These are phyloP conservation scores for Rotaria magnacalcarata DNA, from an alignment of 2,888 invertebrate species.

Conservation along the genomic window DNA sequence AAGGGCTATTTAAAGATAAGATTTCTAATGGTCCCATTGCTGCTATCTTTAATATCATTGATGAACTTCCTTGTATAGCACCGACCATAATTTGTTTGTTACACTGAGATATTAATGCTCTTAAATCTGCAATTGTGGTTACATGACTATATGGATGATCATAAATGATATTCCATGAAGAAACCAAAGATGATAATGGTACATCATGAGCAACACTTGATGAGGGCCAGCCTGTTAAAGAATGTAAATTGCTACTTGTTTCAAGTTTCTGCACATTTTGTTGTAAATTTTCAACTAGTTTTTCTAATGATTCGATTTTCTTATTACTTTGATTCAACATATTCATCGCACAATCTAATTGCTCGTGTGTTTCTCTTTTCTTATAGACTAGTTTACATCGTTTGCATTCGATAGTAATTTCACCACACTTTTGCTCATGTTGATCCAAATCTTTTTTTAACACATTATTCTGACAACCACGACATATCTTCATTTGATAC, in stretches of 20 bases:
- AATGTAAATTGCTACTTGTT: not conserved
- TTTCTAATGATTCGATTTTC: not conserved
- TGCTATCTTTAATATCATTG: not conserved
- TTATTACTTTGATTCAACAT: not conserved
- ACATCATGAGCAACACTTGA: not conserved
- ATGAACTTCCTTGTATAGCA: conserved; percentile 25
- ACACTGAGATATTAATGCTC: conserved; percentile 34
- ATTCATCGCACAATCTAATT: not conserved
- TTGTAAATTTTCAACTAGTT: not conserved
- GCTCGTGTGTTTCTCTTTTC: not conserved
- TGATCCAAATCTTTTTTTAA: not conserved
- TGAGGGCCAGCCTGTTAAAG: not conserved
- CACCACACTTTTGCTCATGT: not conserved
- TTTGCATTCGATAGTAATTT: not conserved
- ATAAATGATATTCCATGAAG: conserved; percentile 8
- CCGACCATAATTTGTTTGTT: conserved; percentile 18
- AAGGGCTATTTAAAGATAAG: not conserved
- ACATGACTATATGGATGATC: conserved; percentile 29
- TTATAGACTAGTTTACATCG: not conserved
- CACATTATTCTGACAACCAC: not conserved
- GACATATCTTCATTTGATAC: not conserved
- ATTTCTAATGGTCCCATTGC: conserved; percentile 31
- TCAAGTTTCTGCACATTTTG: not conserved
- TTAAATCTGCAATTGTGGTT: conserved; percentile 3
- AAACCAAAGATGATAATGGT: not conserved